Percentiles rank a stretch among this genome's conserved stretches.
phyloP scores from a whole-genome alignment of 2,888 invertebrate species.

The Agrotis exclamationis region DNA sequence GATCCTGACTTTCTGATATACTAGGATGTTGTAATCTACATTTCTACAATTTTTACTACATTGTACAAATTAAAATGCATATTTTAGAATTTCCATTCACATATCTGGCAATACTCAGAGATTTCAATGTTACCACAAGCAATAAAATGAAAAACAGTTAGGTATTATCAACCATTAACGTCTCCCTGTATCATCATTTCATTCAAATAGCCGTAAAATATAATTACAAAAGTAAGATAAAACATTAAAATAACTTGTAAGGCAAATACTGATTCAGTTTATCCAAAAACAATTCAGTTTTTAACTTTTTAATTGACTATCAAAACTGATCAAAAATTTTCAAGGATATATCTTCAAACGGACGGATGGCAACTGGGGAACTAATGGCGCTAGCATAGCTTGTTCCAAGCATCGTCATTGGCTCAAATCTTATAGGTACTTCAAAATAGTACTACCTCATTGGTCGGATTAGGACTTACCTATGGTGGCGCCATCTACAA shows the following conservation, averaged over 20 bases:
- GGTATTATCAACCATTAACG: constrained; percentile 15
- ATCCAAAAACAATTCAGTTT: not conserved
- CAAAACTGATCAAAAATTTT: not conserved
- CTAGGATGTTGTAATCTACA: not conserved
- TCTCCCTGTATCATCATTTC: constrained; percentile 73
- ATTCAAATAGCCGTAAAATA: constrained; percentile 12
- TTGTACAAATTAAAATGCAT: not conserved
- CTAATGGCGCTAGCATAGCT: no score
- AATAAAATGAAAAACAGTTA: not conserved
- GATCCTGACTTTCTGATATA: not conserved
- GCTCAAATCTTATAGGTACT: no score
- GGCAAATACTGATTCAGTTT: not conserved
- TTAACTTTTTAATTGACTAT: not conserved
- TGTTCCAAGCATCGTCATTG: no score
- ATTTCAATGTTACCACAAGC: not conserved
- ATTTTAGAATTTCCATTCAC: not conserved
- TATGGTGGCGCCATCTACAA: no score
- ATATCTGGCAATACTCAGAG: not conserved
- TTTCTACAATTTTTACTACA: not conserved
- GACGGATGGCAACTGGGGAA: no score
- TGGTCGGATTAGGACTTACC: no score
- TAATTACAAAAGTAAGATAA: constrained; percentile 1
- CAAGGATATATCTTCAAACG: no score
- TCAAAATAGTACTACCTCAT: no score
- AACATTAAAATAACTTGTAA: not conserved